Evolutionary conservation across 2,113 vertebrate species (phyloP).

Genomic region (Cercocebus atys): DNA sequence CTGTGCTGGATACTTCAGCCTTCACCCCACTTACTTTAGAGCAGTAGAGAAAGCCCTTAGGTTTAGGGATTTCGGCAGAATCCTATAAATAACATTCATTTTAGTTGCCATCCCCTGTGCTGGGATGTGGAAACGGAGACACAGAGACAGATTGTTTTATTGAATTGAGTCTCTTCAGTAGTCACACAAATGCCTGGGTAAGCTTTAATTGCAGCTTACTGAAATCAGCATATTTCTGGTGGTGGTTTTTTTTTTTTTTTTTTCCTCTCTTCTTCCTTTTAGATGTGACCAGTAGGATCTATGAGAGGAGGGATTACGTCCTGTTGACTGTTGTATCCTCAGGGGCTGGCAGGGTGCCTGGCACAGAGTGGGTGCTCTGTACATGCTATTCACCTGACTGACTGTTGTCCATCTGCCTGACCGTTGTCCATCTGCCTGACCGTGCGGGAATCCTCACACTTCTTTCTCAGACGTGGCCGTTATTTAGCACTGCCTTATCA

Average conservation of each 20-base stretch:
- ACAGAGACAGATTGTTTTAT: background rate
- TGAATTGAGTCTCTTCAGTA: background rate
- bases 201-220: background rate
- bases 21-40: background rate
- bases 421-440: background rate
- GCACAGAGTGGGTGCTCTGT: background rate
- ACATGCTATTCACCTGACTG: background rate
- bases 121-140: background rate
- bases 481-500: background rate
- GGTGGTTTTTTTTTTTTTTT: background rate
- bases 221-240: background rate
- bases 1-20: background rate
- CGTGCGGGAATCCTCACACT: background rate
- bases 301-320: background rate
- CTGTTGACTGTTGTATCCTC: background rate
- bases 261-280: background rate
- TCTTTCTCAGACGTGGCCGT: background rate
- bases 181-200: background rate
- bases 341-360: background rate
- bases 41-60: background rate
- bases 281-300: background rate
- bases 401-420: background rate
- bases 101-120: background rate
- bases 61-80: background rate
- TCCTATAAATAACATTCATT: background rate